A percentile compares a stretch with the other conserved stretches of the same genome.
Conservation (phyloP, 2,797 vertebrate genomes). For the Syndactyla subalaris region DNA sequence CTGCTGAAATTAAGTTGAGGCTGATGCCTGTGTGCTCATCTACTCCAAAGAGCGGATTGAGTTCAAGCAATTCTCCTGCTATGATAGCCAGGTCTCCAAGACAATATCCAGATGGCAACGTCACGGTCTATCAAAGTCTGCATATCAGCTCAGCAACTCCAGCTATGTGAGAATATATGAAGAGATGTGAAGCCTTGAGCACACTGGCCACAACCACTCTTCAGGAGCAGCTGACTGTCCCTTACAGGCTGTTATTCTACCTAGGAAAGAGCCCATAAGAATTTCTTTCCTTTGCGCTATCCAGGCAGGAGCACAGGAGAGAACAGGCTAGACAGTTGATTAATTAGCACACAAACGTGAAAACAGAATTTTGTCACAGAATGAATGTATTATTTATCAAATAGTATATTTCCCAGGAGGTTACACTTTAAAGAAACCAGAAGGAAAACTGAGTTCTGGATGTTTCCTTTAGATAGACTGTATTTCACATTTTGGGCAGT, state of each 20-base stretch:
- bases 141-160: not conserved
- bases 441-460: not conserved
- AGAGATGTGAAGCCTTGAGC: not conserved
- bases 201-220: not conserved
- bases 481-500: conserved; percentile 5
- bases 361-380: not conserved
- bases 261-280: not conserved
- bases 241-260: not conserved
- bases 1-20: not conserved
- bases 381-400: not conserved
- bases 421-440: not conserved
- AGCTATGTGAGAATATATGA: not conserved
- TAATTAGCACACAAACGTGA: not conserved
- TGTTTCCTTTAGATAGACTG: not conserved
- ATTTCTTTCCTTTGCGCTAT: not conserved
- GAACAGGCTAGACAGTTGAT: not conserved
- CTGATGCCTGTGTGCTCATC: not conserved
- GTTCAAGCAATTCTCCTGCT: not conserved
- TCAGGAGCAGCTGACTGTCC: not conserved
- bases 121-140: not conserved
- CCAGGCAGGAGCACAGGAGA: not conserved
- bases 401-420: not conserved
- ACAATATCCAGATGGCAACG: rapidly evolving
- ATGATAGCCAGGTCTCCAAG: not conserved
- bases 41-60: not conserved